Conservation (phyloP, 2,113 vertebrate species). For the Macquaria australasica region DNA sequence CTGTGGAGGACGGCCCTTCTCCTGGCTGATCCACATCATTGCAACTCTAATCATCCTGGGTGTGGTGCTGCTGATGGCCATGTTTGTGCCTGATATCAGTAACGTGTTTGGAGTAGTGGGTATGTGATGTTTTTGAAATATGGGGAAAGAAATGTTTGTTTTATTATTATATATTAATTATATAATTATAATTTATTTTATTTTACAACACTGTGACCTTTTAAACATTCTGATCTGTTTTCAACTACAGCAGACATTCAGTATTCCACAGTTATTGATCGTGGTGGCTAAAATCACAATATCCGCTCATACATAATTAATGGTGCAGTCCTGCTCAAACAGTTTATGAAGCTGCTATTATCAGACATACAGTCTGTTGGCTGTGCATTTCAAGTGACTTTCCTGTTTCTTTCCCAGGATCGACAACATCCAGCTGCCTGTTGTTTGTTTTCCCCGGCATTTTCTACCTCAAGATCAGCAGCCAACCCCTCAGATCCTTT, state of each 20-base stretch:
- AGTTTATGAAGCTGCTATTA: constrained; percentile 38
- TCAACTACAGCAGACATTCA: constrained; percentile 5
- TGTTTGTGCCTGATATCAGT: constrained; percentile 94
- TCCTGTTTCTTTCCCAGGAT: constrained; percentile 82
- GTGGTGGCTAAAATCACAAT: constrained; percentile 39
- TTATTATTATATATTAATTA: too few relatives aligned
- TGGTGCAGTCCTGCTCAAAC: constrained; percentile 32
- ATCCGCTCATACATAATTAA: constrained; percentile 62
- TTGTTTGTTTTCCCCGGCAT: constrained; percentile 89
- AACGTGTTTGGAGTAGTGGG: constrained; percentile 94
- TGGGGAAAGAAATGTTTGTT: neutral
- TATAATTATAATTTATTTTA: neutral
- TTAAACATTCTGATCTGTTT: constrained; percentile 13
- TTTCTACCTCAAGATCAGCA: constrained; percentile 93
- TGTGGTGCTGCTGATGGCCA: constrained; percentile 89
- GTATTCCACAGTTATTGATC: constrained; percentile 59
- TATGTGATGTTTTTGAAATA: constrained; percentile 78
- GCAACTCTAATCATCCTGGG: constrained; percentile 87
- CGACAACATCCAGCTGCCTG: constrained; percentile 76
- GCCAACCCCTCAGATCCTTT: constrained; percentile 84
- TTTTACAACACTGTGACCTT: neutral
- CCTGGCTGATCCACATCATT: constrained; percentile 87
- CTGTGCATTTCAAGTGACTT: constrained; percentile 5
- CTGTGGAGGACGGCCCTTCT: constrained; percentile 85
- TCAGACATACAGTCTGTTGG: constrained; percentile 7